A percentile compares a stretch with the other conserved stretches of the same genome.
These are phyloP conservation scores for Pseudomyrmex cubaensis DNA, from an alignment of 1,140 invertebrate species.

Conservation along the genomic window DNA sequence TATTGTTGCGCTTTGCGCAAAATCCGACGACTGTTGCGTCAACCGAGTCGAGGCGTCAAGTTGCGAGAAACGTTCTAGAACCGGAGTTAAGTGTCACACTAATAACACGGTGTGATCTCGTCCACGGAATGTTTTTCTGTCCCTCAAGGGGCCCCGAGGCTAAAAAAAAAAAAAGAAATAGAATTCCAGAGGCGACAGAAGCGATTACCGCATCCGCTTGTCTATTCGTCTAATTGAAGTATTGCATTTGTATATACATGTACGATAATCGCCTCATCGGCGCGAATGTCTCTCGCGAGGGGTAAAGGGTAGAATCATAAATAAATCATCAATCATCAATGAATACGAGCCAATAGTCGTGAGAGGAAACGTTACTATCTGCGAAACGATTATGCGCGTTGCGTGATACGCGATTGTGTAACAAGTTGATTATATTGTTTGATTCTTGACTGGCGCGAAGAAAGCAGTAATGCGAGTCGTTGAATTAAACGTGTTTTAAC, in stretches of 20 bases:
- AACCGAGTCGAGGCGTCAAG: constrained; percentile 53
- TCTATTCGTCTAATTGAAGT: constrained; percentile 10
- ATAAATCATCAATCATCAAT: constrained; percentile 33
- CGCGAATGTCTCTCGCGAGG: constrained; percentile 7
- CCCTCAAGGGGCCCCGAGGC: neutral
- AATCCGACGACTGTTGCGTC: constrained; percentile 64
- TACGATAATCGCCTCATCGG: neutral
- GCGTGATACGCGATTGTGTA: constrained; percentile 25
- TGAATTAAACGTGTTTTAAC: too few relatives aligned
- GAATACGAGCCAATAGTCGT: constrained; percentile 7
- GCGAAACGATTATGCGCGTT: neutral
- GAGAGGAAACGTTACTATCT: neutral
- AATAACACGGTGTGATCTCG: constrained; percentile 15
- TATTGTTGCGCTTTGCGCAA: constrained; percentile 42
- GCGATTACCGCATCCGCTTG: constrained; percentile 6
- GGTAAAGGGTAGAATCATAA: constrained; percentile 17
- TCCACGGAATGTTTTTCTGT: neutral
- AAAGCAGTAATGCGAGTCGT: neutral
- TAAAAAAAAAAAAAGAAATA: neutral
- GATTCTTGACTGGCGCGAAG: neutral
- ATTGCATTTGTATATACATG: constrained; percentile 32
- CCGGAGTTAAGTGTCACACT: constrained; percentile 13
- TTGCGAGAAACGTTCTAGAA: constrained; percentile 11
- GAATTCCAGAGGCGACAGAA: constrained; percentile 21
- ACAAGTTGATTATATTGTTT: neutral